Evolutionary conservation across 2,113 vertebrate genomes (phyloP).

Genomic region (Acanthochromis polyacanthus): DNA sequence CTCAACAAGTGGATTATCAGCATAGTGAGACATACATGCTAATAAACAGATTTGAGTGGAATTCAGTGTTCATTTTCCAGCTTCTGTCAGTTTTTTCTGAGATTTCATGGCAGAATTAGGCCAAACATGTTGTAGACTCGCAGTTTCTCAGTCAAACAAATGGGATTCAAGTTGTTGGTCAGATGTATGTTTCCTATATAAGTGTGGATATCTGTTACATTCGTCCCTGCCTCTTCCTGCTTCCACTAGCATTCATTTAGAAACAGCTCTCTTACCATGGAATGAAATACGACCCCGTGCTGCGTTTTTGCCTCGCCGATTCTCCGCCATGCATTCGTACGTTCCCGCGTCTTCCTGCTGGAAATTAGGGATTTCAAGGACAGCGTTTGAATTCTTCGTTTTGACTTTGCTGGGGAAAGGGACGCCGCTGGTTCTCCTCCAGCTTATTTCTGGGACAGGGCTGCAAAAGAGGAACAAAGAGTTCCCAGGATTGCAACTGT

Average conservation of each 20-base stretch:
- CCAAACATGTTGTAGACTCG: background rate
- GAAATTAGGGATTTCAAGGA: slow-evolving; percentile 94
- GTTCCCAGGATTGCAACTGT: slow-evolving; percentile 50
- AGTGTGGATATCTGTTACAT: slow-evolving; percentile 27
- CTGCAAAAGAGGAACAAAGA: slow-evolving; percentile 77
- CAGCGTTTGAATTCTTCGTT: slow-evolving; percentile 89
- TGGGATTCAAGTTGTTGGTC: slow-evolving; percentile 32
- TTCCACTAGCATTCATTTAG: slow-evolving; percentile 30
- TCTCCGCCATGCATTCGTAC: slow-evolving; percentile 95
- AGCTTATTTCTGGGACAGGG: slow-evolving; percentile 94
- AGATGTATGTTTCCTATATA: slow-evolving; percentile 19
- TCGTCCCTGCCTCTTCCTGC: background rate
- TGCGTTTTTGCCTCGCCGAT: slow-evolving; percentile 92
- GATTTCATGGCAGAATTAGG: slow-evolving; percentile 12
- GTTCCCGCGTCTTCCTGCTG: slow-evolving; percentile 94
- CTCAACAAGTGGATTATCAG: slow-evolving; percentile 42
- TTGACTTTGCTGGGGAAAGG: slow-evolving; percentile 92
- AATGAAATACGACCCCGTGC: slow-evolving; percentile 93
- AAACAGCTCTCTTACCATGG: slow-evolving; percentile 86
- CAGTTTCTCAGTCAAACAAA: slow-evolving; percentile 24
- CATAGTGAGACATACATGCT: slow-evolving; percentile 7
- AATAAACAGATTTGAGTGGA: slow-evolving; percentile 21
- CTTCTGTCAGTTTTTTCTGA: background rate
- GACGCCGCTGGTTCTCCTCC: slow-evolving; percentile 92
- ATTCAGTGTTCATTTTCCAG: slow-evolving; percentile 5